Evolutionary conservation across 1,140 invertebrate species (phyloP).

Genomic region (Pseudomyrmex pallidus): DNA sequence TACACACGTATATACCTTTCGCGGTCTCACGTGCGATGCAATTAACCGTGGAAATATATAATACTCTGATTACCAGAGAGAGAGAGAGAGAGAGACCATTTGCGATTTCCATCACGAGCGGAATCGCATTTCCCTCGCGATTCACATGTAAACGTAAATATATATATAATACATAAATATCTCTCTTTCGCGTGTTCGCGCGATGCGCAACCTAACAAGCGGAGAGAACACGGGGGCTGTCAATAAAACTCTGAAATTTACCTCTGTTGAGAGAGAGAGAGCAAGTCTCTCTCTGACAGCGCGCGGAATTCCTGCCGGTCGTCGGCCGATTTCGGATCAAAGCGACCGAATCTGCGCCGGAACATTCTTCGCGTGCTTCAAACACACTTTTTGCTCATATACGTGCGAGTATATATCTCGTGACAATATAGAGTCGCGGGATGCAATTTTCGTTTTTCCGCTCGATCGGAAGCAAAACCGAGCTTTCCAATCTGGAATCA

Average conservation of each 20-base stretch:
- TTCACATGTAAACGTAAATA: conserved; percentile 41
- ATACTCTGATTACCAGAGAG: not conserved
- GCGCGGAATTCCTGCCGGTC: not conserved
- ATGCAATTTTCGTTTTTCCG: not conserved
- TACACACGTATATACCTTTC: not conserved
- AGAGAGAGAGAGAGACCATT: not conserved
- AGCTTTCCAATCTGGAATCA: too few relatives aligned
- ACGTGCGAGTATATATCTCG: not conserved
- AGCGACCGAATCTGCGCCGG: not conserved
- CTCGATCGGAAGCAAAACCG: not conserved
- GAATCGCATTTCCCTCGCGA: conserved; percentile 4
- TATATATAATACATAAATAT: conserved; percentile 46
- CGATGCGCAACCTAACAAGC: not conserved
- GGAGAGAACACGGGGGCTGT: conserved; percentile 18
- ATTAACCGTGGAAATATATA: not conserved
- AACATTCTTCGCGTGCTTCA: not conserved
- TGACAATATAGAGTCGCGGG: not conserved
- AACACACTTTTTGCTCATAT: too few relatives aligned
- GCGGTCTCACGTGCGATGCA: not conserved
- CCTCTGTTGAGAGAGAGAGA: not conserved
- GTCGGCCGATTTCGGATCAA: not conserved
- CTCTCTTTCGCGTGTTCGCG: not conserved
- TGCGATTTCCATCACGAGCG: conserved; percentile 6
- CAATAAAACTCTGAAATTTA: conserved; percentile 36
- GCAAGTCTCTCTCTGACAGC: too few relatives aligned